Evolutionary conservation across 1,140 invertebrate species (phyloP).

Genomic region (Hirudo medicinalis): DNA sequence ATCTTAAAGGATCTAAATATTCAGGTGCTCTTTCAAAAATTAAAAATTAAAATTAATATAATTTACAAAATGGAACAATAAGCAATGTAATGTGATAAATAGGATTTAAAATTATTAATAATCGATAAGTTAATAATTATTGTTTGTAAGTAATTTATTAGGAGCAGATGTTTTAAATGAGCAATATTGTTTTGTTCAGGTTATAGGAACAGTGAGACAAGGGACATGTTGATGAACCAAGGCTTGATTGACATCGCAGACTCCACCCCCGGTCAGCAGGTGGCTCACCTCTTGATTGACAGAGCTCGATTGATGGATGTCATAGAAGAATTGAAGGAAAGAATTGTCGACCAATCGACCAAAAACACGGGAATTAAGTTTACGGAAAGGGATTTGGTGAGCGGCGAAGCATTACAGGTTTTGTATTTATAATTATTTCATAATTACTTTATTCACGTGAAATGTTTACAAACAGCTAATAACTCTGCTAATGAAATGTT

Average conservation of each 20-base stretch:
- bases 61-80: too few species aligned
- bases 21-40: too few species aligned
- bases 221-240: conserved; percentile 38
- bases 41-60: too few species aligned
- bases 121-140: too few species aligned
- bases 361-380: background rate
- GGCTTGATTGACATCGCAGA: conserved; percentile 35
- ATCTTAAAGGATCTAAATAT: too few species aligned
- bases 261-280: conserved; percentile 34
- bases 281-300: conserved; percentile 38
- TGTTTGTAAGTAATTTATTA: too few species aligned
- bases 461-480: too few species aligned
- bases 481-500: too few species aligned
- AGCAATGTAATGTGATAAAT: too few species aligned
- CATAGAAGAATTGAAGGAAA: conserved; percentile 27
- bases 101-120: too few species aligned
- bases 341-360: background rate
- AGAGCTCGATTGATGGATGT: conserved; percentile 36
- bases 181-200: background rate
- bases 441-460: too few species aligned
- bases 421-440: background rate
- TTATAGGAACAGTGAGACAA: conserved; percentile 29
- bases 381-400: background rate
- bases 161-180: background rate
- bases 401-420: background rate